phyloP scores from a whole-genome alignment of 2,113 vertebrate species.

The Cephalopterus ornatus region DNA sequence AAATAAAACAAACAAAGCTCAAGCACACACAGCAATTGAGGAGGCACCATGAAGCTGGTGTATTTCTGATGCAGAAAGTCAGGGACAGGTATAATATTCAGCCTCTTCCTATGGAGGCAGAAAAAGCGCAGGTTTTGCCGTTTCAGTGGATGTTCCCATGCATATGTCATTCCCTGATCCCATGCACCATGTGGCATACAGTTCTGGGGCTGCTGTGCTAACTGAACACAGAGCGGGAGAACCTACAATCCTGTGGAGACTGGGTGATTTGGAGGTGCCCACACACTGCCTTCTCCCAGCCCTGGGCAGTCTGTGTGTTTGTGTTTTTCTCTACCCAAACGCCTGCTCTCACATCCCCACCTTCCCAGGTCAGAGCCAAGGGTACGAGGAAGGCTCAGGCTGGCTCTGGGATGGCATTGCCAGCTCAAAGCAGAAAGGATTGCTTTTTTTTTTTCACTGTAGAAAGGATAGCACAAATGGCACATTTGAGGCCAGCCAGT shows the following conservation, averaged over 20 bases:
- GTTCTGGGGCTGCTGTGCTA: neutral
- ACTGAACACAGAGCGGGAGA: rapidly evolving
- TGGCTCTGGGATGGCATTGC: rapidly evolving
- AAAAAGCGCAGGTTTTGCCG: neutral
- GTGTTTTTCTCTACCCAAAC: neutral
- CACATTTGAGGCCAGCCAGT: neutral
- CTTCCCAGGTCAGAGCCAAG: neutral
- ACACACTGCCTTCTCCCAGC: neutral
- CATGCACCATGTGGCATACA: neutral
- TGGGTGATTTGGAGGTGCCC: neutral
- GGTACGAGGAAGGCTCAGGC: neutral
- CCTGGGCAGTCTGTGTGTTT: neutral
- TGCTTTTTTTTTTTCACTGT: neutral
- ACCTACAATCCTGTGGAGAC: neutral
- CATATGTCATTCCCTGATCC: neutral
- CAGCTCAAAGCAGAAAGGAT: neutral
- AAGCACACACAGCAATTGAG: rapidly evolving
- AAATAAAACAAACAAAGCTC: neutral
- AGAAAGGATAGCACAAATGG: neutral
- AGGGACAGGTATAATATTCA: neutral
- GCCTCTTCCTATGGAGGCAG: neutral
- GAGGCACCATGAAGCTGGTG: neutral
- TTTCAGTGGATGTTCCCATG: neutral
- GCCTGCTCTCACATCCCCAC: neutral
- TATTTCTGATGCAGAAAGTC: neutral